phyloP scores from a whole-genome alignment of 2,888 invertebrate genomes.

The Cylloceria caligata region DNA sequence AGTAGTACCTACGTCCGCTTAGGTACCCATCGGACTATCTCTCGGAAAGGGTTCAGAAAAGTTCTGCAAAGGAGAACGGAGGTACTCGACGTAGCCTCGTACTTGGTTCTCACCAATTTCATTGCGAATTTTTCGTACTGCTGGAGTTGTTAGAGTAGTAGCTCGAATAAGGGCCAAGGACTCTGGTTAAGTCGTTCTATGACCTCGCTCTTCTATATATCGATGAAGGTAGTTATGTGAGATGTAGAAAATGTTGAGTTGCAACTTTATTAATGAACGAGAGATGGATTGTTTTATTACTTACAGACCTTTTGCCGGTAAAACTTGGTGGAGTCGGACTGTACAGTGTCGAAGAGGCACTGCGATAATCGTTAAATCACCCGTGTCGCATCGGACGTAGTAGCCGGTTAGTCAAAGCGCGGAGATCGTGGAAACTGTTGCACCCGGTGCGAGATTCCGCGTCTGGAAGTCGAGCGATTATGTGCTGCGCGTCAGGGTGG shows the following conservation, averaged over 20 bases:
- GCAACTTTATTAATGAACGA: neutral
- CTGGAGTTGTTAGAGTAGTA: neutral
- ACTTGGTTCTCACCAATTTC: constrained; percentile 49
- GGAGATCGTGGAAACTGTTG: constrained; percentile 27
- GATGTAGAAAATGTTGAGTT: too few species aligned
- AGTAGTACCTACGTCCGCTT: constrained; percentile 62
- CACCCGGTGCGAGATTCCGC: constrained; percentile 10
- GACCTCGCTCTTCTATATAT: neutral
- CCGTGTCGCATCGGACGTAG: neutral
- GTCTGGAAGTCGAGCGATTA: constrained; percentile 38
- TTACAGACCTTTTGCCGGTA: neutral
- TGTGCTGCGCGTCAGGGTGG: constrained; percentile 21
- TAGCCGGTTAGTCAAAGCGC: constrained; percentile 2
- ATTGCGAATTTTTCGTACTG: constrained; percentile 19
- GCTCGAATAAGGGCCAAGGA: neutral
- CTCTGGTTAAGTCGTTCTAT: neutral
- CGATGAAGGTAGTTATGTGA: neutral
- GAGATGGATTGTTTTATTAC: neutral
- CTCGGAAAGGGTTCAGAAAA: constrained; percentile 49
- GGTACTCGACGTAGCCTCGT: constrained; percentile 6
- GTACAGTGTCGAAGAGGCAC: constrained; percentile 2
- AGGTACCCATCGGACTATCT: constrained; percentile 52
- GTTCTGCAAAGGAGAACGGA: constrained; percentile 32
- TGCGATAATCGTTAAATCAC: constrained; percentile 16
- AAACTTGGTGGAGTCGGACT: neutral